Evolutionary conservation across 1,140 invertebrate species (phyloP).

Genomic region (Trigoniulus corallinus): DNA sequence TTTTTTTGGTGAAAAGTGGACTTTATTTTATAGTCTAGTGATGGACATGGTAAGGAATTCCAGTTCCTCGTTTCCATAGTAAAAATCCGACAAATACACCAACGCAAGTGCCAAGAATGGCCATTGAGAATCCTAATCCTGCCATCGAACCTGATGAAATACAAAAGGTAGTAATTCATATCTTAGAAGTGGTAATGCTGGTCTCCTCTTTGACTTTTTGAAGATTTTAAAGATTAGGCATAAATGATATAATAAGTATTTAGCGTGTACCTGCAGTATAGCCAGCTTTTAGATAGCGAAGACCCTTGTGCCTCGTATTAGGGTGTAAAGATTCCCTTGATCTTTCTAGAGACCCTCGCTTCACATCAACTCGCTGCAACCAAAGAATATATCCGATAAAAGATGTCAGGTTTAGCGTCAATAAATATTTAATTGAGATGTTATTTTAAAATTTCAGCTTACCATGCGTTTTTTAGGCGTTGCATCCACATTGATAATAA

Average conservation of each 20-base stretch:
- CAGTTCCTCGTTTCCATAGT: slow-evolving; percentile 23
- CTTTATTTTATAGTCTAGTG: slow-evolving; percentile 1
- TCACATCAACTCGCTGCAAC: slow-evolving; percentile 20
- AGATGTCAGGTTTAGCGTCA: no score
- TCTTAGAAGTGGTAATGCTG: neutral
- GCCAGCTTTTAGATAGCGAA: slow-evolving; percentile 15
- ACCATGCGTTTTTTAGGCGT: neutral
- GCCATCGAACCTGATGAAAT: slow-evolving; percentile 22
- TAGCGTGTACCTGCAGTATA: slow-evolving; percentile 14
- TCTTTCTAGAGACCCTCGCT: slow-evolving; percentile 20
- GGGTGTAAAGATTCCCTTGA: slow-evolving; percentile 22
- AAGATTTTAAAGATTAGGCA: neutral
- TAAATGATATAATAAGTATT: neutral
- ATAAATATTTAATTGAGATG: no score
- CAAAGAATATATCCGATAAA: no score
- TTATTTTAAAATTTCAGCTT: no score
- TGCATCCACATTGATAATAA: neutral
- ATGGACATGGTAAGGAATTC: slow-evolving; percentile 16
- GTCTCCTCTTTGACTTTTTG: neutral
- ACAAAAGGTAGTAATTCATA: neutral
- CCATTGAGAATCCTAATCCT: slow-evolving; percentile 26
- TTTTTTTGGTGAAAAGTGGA: no score
- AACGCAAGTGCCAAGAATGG: slow-evolving; percentile 23
- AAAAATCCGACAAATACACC: slow-evolving; percentile 26
- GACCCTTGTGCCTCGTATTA: slow-evolving; percentile 13